Evolutionary conservation across 2,113 vertebrate genomes (phyloP), one percentile per base, ranked within the genome.

Genomic region (Dicentrarchus labrax): DNA sequence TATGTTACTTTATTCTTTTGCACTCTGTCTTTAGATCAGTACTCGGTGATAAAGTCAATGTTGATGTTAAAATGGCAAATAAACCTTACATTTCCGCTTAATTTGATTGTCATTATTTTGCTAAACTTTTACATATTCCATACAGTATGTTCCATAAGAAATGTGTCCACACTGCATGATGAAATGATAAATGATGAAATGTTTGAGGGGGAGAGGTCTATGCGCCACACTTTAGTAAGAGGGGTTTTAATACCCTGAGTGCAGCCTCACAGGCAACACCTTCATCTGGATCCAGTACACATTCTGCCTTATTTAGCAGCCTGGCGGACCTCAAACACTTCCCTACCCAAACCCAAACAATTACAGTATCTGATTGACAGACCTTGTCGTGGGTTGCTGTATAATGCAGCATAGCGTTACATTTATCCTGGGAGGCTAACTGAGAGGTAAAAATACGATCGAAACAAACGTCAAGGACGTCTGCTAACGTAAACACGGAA

Each of bases 201-300:
- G 6, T 39, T 69, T 48, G 38, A 66, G 5, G 19, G 22, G 24
- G 22, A 6, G 61, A 39, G 69, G 19, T 17, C 21, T n/a, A 48
- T 47, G 11, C 10, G 9, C 4, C 0, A 0, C 1, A 0, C 22
- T 6, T 3, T 2, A 1, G 21, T n/a, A 5, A 1, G 9, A 30
- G 56, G 12, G 11, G 6, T 59, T 60, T 47, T 47, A 12, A 4
- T 5, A 3, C n/a, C 82, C 45, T 39, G 54, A 74, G 8, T 30
- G 0, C 0, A 4, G 16, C 1, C 69, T 81, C 2, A 47, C 13
- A 81, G 86, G 61, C 60, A 60, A 6, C 19, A 0, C 7, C 22
- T 10, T 19, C 24, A 0, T 6, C 2, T 16, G 0, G 0, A 0
- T 8, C 48, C 17, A 0, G 1, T 45, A 15, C 12, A 39, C 30